Evolutionary conservation across 2,888 invertebrate genomes (phyloP).

Genomic region (Polydrusus cervinus): DNA sequence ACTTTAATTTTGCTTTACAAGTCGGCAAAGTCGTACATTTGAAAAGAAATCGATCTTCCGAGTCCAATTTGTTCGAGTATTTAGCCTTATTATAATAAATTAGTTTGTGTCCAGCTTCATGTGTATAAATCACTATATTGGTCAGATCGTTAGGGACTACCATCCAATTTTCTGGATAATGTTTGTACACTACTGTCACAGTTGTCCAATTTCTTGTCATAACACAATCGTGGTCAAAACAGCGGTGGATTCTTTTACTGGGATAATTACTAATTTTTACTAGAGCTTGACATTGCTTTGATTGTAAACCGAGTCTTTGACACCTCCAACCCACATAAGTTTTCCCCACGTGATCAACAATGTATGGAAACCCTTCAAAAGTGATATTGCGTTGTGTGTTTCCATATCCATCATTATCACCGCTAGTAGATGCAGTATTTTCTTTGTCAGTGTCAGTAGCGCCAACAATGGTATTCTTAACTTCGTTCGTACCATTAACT

Average conservation of each 20-base stretch:
- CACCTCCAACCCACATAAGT: background rate
- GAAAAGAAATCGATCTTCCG: background rate
- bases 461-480: no score
- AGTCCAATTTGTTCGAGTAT: background rate
- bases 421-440: background rate
- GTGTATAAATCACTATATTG: background rate
- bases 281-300: background rate
- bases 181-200: background rate
- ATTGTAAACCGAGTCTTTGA: background rate
- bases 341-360: background rate
- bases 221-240: background rate
- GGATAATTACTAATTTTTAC: background rate
- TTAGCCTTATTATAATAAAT: background rate
- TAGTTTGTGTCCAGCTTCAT: background rate
- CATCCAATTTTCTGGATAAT: background rate
- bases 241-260: background rate
- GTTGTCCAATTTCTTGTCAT: background rate
- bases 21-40: background rate
- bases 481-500: background rate
- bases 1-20: background rate
- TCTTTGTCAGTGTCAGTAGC: no score
- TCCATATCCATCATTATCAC: background rate
- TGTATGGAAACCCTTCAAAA: background rate
- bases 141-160: background rate
- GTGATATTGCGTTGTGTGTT: background rate